These are phyloP conservation scores for Blastobasis lacticolella DNA, from an alignment of 2,888 invertebrate genomes.

Conservation along the genomic window DNA sequence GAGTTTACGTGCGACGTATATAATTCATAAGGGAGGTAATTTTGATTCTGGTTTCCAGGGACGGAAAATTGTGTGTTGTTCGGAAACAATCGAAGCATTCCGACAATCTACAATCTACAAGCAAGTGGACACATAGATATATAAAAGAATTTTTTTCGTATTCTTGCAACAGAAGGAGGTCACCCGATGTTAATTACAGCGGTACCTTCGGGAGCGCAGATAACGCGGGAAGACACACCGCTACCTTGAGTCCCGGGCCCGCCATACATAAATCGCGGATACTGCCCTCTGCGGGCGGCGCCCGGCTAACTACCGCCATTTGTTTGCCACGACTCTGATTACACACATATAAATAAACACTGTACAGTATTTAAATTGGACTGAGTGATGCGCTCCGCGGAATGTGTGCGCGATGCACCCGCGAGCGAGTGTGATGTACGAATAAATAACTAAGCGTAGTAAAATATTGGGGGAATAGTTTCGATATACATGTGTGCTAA, in stretches of 20 bases:
- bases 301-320: constrained; percentile 56
- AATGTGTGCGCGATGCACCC: too few relatives aligned
- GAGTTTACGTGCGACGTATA: constrained; percentile 2
- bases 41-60: too few relatives aligned
- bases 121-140: too few relatives aligned
- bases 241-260: constrained; percentile 8
- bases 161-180: too few relatives aligned
- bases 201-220: constrained; percentile 13
- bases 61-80: too few relatives aligned
- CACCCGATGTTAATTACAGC: constrained; percentile 12
- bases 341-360: constrained; percentile 37
- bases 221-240: constrained; percentile 18
- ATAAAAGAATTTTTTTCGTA: too few relatives aligned
- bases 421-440: too few relatives aligned
- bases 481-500: too few relatives aligned
- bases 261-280: constrained; percentile 56
- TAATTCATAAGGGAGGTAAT: background rate
- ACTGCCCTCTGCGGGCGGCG: constrained; percentile 66
- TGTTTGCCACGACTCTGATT: constrained; percentile 61
- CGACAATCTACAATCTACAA: too few relatives aligned
- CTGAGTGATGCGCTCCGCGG: background rate
- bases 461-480: too few relatives aligned
- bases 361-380: constrained; percentile 5
- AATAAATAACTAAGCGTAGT: too few relatives aligned
- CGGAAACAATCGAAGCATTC: too few relatives aligned